A percentile compares a stretch with the other conserved stretches of the same genome.
Evolutionary conservation across 2,888 invertebrate species (phyloP).

Genomic region (Neria commutata): DNA sequence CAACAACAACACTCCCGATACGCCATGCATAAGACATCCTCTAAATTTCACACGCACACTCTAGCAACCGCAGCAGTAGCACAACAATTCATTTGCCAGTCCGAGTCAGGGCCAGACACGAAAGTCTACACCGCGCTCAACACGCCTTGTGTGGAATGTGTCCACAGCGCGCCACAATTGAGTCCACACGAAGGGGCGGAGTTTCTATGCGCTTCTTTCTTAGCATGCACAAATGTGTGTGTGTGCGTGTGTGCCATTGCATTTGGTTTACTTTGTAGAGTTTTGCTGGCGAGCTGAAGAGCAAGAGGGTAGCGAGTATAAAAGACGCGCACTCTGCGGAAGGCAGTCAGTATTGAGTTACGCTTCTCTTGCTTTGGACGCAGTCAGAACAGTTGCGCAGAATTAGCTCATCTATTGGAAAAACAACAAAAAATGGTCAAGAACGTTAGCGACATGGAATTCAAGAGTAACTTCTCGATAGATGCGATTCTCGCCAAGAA

Average conservation of each 20-base stretch:
- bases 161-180: constrained; percentile 17
- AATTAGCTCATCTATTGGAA: constrained; percentile 11
- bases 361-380: constrained; percentile 23
- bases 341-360: constrained; percentile 49
- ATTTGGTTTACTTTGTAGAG: constrained; percentile 31
- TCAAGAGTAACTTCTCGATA: constrained; percentile 80
- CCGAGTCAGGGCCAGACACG: constrained; percentile 22
- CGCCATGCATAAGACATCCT: not conserved
- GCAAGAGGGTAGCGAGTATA: constrained; percentile 43
- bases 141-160: constrained; percentile 9
- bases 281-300: constrained; percentile 30
- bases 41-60: constrained; percentile 13
- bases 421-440: constrained; percentile 49
- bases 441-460: constrained; percentile 56
- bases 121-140: constrained; percentile 1
- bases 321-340: constrained; percentile 40
- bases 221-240: too few species aligned
- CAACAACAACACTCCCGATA: constrained; percentile 13
- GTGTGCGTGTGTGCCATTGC: constrained; percentile 11
- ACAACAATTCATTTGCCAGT: constrained; percentile 6
- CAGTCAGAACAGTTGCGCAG: constrained; percentile 6
- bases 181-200: constrained; percentile 26
- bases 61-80: constrained; percentile 12
- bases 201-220: constrained; percentile 28
- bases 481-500: constrained; percentile 76